phyloP scores from a whole-genome alignment of 2,888 invertebrate genomes.

The Lithodes maja region DNA sequence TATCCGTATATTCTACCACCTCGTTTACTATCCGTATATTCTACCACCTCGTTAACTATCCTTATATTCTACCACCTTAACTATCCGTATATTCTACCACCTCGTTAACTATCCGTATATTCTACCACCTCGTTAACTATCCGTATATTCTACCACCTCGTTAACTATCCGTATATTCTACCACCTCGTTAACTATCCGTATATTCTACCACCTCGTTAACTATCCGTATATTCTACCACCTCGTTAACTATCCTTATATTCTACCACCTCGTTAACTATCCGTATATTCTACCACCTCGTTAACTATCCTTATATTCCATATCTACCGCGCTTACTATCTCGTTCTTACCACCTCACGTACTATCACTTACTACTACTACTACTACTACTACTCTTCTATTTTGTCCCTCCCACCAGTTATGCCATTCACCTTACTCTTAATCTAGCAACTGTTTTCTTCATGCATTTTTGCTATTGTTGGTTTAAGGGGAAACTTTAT shows the following conservation, averaged over 20 bases:
- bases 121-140: not conserved
- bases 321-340: conserved; percentile 3
- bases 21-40: not conserved
- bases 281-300: not conserved
- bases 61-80: not conserved
- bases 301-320: not conserved
- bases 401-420: not conserved
- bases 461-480: too few species aligned
- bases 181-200: not conserved
- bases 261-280: not conserved
- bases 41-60: not conserved
- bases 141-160: not conserved
- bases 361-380: not conserved
- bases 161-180: not conserved
- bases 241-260: not conserved
- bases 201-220: not conserved
- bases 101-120: not conserved
- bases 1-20: not conserved
- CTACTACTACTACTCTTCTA: not conserved
- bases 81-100: not conserved
- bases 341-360: not conserved
- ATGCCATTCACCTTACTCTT: too few species aligned
- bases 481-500: too few species aligned
- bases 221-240: not conserved
- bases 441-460: too few species aligned